Evolutionary conservation across 2,113 vertebrate genomes (phyloP).

Genomic region (Motacilla alba): DNA sequence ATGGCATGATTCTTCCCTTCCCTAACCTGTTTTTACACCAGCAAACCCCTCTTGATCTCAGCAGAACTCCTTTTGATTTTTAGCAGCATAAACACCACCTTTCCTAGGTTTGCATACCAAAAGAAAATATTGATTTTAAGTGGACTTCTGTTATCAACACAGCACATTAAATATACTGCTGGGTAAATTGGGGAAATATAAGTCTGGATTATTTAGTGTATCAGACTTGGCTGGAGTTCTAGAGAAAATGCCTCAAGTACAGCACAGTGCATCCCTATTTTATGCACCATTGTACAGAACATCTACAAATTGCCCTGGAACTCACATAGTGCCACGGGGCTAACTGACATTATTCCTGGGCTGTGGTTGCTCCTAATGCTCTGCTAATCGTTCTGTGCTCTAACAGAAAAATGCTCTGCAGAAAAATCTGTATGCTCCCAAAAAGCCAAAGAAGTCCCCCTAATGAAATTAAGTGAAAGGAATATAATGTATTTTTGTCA

Average conservation of each 20-base stretch:
- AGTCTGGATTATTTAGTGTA: conserved; percentile 83
- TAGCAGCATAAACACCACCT: neutral
- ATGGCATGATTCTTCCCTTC: neutral
- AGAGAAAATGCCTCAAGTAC: conserved; percentile 76
- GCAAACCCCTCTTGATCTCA: neutral
- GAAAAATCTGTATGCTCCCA: conserved; percentile 57
- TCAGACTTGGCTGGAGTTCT: conserved; percentile 76
- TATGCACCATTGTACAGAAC: conserved; percentile 80
- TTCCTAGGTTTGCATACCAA: neutral
- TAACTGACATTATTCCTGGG: conserved; percentile 71
- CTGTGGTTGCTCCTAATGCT: conserved; percentile 69
- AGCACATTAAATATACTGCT: conserved; percentile 59
- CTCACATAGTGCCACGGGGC: conserved; percentile 66
- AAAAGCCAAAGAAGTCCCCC: conserved; percentile 56
- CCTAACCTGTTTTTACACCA: neutral
- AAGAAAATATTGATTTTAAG: neutral
- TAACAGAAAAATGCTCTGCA: conserved; percentile 49
- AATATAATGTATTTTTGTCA: conserved; percentile 63
- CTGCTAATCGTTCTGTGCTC: conserved; percentile 74
- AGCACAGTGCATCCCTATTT: conserved; percentile 75
- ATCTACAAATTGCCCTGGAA: conserved; percentile 79
- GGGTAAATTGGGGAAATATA: conserved; percentile 52
- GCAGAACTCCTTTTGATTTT: neutral
- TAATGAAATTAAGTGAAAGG: conserved; percentile 70
- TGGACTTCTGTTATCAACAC: conserved; percentile 61